Base-by-base conservation (phyloP, 2,113 vertebrate species). In the Dromaius novaehollandiae region DNA sequence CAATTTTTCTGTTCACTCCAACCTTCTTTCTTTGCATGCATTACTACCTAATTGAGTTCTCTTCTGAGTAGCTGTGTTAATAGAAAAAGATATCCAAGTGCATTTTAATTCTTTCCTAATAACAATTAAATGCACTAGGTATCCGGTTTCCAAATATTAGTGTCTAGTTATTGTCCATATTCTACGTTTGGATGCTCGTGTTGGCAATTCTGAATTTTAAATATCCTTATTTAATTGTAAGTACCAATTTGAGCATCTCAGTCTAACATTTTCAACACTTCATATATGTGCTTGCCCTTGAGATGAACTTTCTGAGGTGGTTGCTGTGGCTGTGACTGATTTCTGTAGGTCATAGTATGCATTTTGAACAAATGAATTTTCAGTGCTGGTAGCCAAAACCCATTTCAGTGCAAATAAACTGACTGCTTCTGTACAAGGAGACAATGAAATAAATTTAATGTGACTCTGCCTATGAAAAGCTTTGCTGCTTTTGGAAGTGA, bases 321-420 rank as follows among this genome's bases (percentile, higher is more conserved):
- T 42, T 94, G 58, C 68, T 2, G 0, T 75, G 75, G 18, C 77
- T 74, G 19, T 66, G 44, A 38, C 70, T 70, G 48, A 20, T 81
- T 73, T 74, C 85, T 77, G 48, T 26, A 50, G 75, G 36, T 73
- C 63, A 53, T 8, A 61, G 71, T 16, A 26, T 26, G 8, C 26
- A 58, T 88, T 79, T 69, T 80, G 50, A 94, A 60, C 53, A 83
- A 90, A 88, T 78, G 64, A 77, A 40, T 95, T 96, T 91, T 88
- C 79, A 77, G 1, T 51, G 42, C 18, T 44, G 34, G 26, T 46
- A 91, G 60, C 85, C 85, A 90, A 91, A 94, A 44, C 32, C 18
- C 51, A 75, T 94, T 81, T 88, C 76, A 66, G 60, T 64, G 30
- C 40, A 83, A 97, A 90, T 83, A 83, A 77, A 6, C 50, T 66